A percentile compares a stretch with the other conserved stretches of the same genome.
These are phyloP conservation scores for Pangasianodon gigas DNA, from an alignment of 2,113 vertebrate genomes.

Conservation along the genomic window DNA sequence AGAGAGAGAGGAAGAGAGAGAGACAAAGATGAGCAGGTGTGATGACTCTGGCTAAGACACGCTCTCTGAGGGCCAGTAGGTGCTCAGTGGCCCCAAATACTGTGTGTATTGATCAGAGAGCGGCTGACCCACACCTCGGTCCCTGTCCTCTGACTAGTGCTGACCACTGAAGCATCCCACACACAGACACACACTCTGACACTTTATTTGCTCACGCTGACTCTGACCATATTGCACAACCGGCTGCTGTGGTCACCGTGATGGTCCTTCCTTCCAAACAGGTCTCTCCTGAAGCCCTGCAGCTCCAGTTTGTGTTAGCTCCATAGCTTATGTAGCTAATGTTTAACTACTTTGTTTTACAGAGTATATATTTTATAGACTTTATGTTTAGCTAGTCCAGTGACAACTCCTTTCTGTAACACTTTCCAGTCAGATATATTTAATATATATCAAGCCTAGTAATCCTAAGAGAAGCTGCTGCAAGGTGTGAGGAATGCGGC, in stretches of 20 bases:
- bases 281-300: background rate
- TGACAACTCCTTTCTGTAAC: background rate
- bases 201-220: background rate
- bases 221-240: background rate
- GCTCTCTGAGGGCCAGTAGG: conserved; percentile 19
- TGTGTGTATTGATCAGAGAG: conserved; percentile 37
- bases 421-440: background rate
- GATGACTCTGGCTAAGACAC: conserved; percentile 20
- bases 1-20: too few species aligned
- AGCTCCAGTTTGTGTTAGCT: background rate
- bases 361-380: background rate
- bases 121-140: conserved; percentile 4
- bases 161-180: conserved; percentile 22
- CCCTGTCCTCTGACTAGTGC: conserved; percentile 1
- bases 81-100: conserved; percentile 30
- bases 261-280: background rate
- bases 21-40: conserved; percentile 28
- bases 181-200: background rate
- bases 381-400: background rate
- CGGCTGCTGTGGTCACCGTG: background rate
- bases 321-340: background rate
- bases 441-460: background rate
- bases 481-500: background rate
- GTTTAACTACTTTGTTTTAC: background rate
- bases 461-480: background rate